These are phyloP conservation scores for Montifringilla adamsi DNA, from an alignment of 2,113 vertebrate species.

Conservation along the genomic window DNA sequence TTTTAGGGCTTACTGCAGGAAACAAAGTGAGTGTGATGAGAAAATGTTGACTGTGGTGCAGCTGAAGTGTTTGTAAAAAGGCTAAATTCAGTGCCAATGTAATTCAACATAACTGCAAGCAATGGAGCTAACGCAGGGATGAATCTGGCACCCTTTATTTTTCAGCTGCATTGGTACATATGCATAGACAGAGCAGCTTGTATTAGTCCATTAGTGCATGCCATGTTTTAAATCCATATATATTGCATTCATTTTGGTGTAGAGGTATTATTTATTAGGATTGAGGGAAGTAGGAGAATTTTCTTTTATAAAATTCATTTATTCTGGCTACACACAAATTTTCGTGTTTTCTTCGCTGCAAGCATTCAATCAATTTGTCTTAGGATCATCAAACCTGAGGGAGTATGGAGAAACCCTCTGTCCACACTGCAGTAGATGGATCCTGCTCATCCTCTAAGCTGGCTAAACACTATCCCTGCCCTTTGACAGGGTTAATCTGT, in stretches of 20 bases:
- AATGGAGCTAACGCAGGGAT: neutral
- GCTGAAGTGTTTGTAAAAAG: slow-evolving; percentile 15
- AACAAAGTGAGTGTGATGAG: neutral
- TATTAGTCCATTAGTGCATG: neutral
- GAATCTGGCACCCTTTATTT: neutral
- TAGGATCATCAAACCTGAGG: neutral
- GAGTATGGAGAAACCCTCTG: neutral
- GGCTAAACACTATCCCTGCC: neutral
- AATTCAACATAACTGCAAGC: neutral
- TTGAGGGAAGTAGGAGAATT: neutral
- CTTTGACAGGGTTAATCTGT: neutral
- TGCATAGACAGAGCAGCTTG: neutral
- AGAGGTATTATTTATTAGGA: neutral
- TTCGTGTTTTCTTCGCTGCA: neutral
- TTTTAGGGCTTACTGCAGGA: neutral
- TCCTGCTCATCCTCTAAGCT: neutral
- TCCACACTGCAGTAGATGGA: neutral
- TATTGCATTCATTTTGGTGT: neutral
- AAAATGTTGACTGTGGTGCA: neutral
- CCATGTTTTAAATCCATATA: neutral
- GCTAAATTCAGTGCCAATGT: neutral
- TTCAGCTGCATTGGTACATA: neutral
- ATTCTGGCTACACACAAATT: neutral
- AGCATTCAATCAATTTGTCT: neutral
- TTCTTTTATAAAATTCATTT: neutral